A percentile compares a stretch with the other conserved stretches of the same genome.
phyloP scores from a whole-genome alignment of 2,888 invertebrate species.

The Conchocele bisecta region DNA sequence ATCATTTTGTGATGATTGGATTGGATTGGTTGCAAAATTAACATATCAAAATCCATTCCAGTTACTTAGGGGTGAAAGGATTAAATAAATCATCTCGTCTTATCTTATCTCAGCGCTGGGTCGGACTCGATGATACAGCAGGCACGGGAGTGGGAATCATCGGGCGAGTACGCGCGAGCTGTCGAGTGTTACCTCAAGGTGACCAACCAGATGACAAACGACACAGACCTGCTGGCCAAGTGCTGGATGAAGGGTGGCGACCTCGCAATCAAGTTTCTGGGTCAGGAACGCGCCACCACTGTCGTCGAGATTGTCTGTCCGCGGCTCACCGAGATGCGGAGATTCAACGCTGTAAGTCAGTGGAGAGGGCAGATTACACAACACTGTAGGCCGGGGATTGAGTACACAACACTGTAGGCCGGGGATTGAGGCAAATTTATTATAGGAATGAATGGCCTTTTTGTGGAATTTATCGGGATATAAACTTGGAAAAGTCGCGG shows the following conservation, averaged over 20 bases:
- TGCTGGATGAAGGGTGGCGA: constrained; percentile 89
- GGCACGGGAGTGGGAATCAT: constrained; percentile 90
- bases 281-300: constrained; percentile 88
- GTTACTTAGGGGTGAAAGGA: no score
- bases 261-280: constrained; percentile 91
- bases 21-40: no score
- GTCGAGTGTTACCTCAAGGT: constrained; percentile 90
- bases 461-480: no score
- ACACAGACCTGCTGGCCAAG: constrained; percentile 86
- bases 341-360: constrained; percentile 79
- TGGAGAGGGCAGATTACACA: background rate
- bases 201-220: constrained; percentile 83
- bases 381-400: no score
- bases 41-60: no score
- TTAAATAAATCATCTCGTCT: no score
- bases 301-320: constrained; percentile 86
- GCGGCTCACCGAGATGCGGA: constrained; percentile 83
- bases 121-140: constrained; percentile 86
- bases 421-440: no score
- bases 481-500: no score
- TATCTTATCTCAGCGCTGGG: no score
- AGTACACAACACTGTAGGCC: no score
- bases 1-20: no score
- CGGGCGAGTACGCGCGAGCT: constrained; percentile 90
- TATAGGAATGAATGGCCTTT: no score